Evolutionary conservation across 2,113 vertebrate genomes (phyloP).

Genomic region (Desmodus rotundus): DNA sequence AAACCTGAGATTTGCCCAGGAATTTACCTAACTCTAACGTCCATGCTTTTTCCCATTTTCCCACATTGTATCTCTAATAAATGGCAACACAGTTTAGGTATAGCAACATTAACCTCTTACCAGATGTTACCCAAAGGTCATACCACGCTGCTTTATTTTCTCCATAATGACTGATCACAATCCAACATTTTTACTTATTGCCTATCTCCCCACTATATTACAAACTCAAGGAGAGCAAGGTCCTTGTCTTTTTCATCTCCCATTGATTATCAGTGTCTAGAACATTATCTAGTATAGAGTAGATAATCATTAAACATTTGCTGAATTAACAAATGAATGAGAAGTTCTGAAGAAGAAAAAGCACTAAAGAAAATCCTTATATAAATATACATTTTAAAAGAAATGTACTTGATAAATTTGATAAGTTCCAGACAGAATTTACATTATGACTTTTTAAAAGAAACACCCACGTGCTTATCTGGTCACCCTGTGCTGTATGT

Average conservation of each 20-base stretch:
- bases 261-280: not conserved
- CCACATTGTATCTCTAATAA: not conserved
- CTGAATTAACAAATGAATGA: not conserved
- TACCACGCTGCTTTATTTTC: not conserved
- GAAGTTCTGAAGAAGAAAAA: not conserved
- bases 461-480: not conserved
- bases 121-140: not conserved
- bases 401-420: not conserved
- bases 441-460: not conserved
- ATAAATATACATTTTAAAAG: not conserved
- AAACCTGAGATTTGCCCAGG: not conserved
- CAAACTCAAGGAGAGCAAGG: not conserved
- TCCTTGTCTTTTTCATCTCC: not conserved
- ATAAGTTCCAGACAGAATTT: slow-evolving; percentile 16
- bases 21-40: not conserved
- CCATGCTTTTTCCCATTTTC: not conserved
- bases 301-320: not conserved
- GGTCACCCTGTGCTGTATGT: not conserved
- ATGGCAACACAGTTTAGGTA: not conserved
- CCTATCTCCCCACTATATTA: not conserved
- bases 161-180: not conserved
- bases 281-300: not conserved
- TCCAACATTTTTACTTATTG: not conserved
- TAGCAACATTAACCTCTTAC: not conserved
- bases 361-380: not conserved